Evolutionary conservation across 2,888 invertebrate species (phyloP).

Genomic region (Homarus gammarus): DNA sequence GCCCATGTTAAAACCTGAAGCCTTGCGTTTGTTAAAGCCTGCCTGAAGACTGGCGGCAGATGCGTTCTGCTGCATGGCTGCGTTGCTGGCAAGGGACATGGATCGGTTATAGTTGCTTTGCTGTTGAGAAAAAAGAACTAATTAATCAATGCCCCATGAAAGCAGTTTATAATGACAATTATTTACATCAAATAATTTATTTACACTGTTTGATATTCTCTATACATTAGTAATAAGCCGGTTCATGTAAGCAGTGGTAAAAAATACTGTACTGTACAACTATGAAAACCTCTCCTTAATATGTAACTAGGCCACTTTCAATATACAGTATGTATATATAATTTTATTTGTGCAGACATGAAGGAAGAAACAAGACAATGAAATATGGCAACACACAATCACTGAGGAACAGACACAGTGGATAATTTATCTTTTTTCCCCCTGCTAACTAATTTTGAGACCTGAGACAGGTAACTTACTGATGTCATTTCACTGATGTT

Average conservation of each 20-base stretch:
- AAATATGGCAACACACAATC: not conserved
- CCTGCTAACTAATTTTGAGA: too few species aligned
- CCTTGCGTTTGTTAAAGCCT: constrained; percentile 54
- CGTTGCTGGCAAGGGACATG: constrained; percentile 60
- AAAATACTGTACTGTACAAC: not conserved
- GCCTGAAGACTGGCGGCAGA: constrained; percentile 36
- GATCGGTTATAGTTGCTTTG: constrained; percentile 72
- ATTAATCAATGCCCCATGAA: too few species aligned
- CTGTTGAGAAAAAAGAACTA: not conserved
- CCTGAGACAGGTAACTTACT: constrained; percentile 47
- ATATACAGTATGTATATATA: too few species aligned
- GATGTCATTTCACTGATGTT: constrained; percentile 75
- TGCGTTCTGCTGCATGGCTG: constrained; percentile 43
- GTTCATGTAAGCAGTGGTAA: not conserved
- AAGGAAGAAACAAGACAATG: constrained; percentile 4
- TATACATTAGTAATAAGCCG: too few species aligned
- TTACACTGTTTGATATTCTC: too few species aligned
- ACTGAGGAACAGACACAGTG: too few species aligned
- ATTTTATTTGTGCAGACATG: too few species aligned
- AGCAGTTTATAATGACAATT: too few species aligned
- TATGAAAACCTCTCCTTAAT: too few species aligned
- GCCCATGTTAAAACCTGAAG: constrained; percentile 64
- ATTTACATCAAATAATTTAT: too few species aligned
- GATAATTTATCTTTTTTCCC: too few species aligned
- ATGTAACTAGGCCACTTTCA: too few species aligned